Conservation (phyloP, 2,113 vertebrate genomes). For the Globicephala melas region DNA sequence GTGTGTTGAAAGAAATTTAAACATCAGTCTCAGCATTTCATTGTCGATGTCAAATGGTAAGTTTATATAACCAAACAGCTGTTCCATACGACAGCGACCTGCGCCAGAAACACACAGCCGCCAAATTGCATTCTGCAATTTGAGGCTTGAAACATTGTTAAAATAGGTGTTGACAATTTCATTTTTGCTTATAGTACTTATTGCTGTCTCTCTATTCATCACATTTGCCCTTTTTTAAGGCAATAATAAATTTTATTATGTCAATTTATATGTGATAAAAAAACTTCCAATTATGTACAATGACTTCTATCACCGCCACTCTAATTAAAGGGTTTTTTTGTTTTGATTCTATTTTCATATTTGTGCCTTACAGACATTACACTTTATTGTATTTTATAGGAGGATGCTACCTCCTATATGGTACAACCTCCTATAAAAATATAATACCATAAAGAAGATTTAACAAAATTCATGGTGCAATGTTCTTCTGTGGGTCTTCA, state of each 20-base stretch:
- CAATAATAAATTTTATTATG: not conserved
- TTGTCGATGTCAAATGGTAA: not conserved
- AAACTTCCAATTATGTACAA: not conserved
- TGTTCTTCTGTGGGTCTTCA: not conserved
- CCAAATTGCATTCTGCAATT: not conserved
- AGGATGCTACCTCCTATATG: not conserved
- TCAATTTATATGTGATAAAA: not conserved
- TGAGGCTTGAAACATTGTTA: not conserved
- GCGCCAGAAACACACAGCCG: not conserved
- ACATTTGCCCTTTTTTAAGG: not conserved
- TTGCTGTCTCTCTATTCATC: not conserved
- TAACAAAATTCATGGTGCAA: not conserved
- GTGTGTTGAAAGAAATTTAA: not conserved
- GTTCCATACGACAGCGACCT: not conserved
- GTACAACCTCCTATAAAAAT: not conserved
- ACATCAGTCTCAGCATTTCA: not conserved
- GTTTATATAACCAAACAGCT: not conserved
- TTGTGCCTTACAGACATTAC: not conserved
- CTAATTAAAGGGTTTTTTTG: not conserved
- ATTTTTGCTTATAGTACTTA: not conserved
- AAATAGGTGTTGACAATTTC: not conserved
- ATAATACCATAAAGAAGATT: not conserved
- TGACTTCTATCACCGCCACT: not conserved
- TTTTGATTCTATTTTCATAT: not conserved
- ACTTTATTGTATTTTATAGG: not conserved